These are phyloP conservation scores for Megalops cyprinoides DNA, from an alignment of 2,797 vertebrate species.

Conservation along the genomic window DNA sequence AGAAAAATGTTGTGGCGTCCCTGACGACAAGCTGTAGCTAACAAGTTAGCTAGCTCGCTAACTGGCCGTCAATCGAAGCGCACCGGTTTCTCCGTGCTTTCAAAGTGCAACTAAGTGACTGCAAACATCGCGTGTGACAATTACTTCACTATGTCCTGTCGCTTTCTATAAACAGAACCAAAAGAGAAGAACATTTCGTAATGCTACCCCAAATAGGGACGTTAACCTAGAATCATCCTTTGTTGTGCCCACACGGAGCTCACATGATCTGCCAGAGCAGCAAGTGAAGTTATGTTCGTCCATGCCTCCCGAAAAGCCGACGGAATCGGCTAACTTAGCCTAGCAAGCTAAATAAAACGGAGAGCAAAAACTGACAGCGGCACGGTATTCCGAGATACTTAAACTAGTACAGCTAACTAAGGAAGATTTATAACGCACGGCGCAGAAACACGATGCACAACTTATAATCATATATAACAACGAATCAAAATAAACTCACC, in stretches of 20 bases:
- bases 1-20: no score
- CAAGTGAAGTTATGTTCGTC: background rate
- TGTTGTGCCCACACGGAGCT: background rate
- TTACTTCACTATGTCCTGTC: background rate
- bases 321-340: background rate
- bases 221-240: background rate
- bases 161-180: background rate
- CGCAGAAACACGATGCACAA: background rate
- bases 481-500: slow-evolving; percentile 60
- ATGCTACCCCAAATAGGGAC: background rate
- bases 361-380: background rate
- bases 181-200: background rate
- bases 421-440: background rate
- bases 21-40: background rate
- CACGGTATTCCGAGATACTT: background rate
- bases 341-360: slow-evolving; percentile 21
- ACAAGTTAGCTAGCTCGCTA: background rate
- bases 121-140: background rate
- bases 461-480: background rate
- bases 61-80: background rate
- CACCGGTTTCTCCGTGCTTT: no score
- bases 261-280: slow-evolving; percentile 5
- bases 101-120: background rate
- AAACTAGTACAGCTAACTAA: background rate
- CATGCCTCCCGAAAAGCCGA: slow-evolving; percentile 8